A percentile compares a stretch with the other conserved stretches of the same genome.
Conservation (phyloP, 2,113 vertebrate species). For the Cyanoramphus novaezelandiae region DNA sequence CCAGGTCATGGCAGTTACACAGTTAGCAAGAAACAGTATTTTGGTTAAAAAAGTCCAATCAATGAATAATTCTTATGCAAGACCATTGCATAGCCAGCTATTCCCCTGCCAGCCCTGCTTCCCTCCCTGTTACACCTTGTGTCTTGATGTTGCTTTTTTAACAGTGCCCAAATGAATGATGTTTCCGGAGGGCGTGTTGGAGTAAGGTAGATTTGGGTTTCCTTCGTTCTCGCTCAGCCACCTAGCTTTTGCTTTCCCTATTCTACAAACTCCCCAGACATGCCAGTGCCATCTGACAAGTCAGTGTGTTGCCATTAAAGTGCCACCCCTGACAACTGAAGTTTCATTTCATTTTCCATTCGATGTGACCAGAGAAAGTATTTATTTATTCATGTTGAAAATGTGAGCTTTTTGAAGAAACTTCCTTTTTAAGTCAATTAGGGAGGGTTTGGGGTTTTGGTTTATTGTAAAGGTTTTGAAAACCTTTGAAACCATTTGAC, state of each 20-base stretch:
- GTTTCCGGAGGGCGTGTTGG: background rate
- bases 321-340: background rate
- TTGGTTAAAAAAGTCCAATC: background rate
- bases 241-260: background rate
- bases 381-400: background rate
- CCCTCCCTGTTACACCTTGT: background rate
- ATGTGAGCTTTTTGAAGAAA: constrained; percentile 4
- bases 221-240: background rate
- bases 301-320: background rate
- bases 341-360: constrained; percentile 15
- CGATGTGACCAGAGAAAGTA: background rate
- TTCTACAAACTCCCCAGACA: background rate
- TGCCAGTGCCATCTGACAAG: constrained; percentile 10
- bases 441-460: background rate
- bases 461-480: background rate
- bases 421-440: background rate
- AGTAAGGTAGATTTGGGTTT: background rate
- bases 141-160: background rate
- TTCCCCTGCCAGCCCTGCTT: background rate
- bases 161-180: background rate
- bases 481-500: constrained; percentile 36
- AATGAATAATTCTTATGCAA: background rate
- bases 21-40: background rate
- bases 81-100: background rate
- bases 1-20: background rate